A percentile compares a stretch with the other conserved stretches of the same genome.
Evolutionary conservation across 2,113 vertebrate genomes (phyloP).

Genomic region (Planiliza haematocheilus): DNA sequence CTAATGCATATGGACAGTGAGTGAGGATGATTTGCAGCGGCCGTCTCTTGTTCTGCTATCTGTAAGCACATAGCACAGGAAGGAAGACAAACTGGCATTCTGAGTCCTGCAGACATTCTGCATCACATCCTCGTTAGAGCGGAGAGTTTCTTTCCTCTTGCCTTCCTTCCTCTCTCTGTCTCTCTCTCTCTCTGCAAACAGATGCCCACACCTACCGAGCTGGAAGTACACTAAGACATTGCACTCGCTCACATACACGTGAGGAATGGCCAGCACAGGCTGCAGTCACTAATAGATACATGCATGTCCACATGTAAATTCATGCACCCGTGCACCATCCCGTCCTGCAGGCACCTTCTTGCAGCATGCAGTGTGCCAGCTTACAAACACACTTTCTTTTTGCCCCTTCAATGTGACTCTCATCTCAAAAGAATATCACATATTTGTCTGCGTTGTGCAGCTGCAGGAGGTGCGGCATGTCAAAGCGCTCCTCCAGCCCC

Average conservation of each 20-base stretch:
- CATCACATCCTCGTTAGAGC: slow-evolving; percentile 44
- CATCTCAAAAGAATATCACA: background rate
- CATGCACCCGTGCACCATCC: too few relatives aligned
- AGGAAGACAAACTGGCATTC: background rate
- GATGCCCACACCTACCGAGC: slow-evolving; percentile 33
- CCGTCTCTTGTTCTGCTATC: background rate
- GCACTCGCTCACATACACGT: slow-evolving; percentile 5
- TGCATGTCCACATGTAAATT: too few relatives aligned
- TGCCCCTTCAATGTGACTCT: too few relatives aligned
- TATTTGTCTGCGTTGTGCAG: slow-evolving; percentile 7
- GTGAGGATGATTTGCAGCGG: background rate
- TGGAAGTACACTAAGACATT: slow-evolving; percentile 35
- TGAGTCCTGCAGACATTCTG: slow-evolving; percentile 39
- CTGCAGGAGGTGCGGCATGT: slow-evolving; percentile 1
- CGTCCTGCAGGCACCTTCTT: too few relatives aligned
- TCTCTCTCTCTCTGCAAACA: slow-evolving; percentile 20
- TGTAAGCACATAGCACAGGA: slow-evolving; percentile 10
- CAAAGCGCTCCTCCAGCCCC: background rate
- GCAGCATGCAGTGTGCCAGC: too few relatives aligned
- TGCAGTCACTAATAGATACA: slow-evolving; percentile 28
- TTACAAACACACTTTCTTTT: too few relatives aligned
- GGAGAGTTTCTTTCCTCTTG: slow-evolving; percentile 9
- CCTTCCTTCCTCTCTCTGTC: slow-evolving; percentile 9
- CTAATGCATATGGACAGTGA: background rate
- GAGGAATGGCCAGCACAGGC: slow-evolving; percentile 15